Percentiles rank a stretch among this genome's conserved stretches.
These are phyloP conservation scores for Xestia sexstrigata DNA, from an alignment of 2,888 invertebrate genomes.

Conservation along the genomic window DNA sequence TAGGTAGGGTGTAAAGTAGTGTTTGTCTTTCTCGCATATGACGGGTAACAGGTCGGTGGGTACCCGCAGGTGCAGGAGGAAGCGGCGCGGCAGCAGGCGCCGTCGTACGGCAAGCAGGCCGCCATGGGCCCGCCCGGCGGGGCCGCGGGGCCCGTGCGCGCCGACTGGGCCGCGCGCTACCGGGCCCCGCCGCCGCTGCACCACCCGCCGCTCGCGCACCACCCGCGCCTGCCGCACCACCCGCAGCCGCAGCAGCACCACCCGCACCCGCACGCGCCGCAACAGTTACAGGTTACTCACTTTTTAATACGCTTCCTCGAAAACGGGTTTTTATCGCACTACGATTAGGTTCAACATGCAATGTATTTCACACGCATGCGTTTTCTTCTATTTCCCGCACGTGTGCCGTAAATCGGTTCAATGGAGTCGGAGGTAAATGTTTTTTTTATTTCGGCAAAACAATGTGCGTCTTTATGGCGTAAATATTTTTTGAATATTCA, in stretches of 20 bases:
- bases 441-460: no score
- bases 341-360: neutral
- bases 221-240: conserved; percentile 68
- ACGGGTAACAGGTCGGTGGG: neutral
- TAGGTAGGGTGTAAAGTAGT: conserved; percentile 4
- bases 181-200: conserved; percentile 73
- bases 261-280: conserved; percentile 60
- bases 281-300: conserved; percentile 68
- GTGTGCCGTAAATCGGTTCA: no score
- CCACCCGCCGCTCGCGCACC: conserved; percentile 67
- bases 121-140: conserved; percentile 84
- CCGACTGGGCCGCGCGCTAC: conserved; percentile 86
- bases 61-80: conserved; percentile 94
- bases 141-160: conserved; percentile 90
- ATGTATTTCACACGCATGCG: no score
- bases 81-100: conserved; percentile 96
- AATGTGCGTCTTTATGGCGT: no score
- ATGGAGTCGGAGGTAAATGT: no score
- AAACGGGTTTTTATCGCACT: no score
- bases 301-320: neutral
- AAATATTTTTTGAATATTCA: no score
- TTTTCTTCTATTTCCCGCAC: no score
- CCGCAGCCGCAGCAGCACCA: conserved; percentile 63
- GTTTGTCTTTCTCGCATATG: neutral
- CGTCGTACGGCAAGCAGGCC: conserved; percentile 95